Base-by-base conservation (phyloP, 1,140 invertebrate species). In the Pseudomyrmex sp. region DNA sequence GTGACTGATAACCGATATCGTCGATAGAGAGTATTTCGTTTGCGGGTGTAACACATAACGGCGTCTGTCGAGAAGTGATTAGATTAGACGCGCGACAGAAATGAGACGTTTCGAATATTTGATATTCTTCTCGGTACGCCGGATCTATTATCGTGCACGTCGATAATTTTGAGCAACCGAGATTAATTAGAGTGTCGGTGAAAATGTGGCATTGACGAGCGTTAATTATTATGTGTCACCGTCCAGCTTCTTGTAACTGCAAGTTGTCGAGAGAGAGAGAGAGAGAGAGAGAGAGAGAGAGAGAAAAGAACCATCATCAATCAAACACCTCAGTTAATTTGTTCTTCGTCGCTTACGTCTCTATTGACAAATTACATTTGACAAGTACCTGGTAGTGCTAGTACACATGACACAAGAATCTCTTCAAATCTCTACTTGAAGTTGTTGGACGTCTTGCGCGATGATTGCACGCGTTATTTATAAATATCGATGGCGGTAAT, bases 141-240 rank as follows among this genome's bases (percentile, higher is more conserved):
- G n/a, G 48, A 68, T 68, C 74, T 54, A 66, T 54, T 9, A 52
- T 56, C 20, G 26, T 3, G 35, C 44, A 54, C 18, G 13, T 56
- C 76, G 44, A 70, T 59, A 70, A 79, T 70, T 59, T 26, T 15
- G 9, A 46, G 9, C 13, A 35, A 35, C 7, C 35, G 35, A 35
- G 35, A 35, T 35, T 20, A 58, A 58, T 79, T 69, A 58, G 65
- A 69, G 7, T 2, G 10, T n/a, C 35, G 35, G 13, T 69, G 18
- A 35, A 58, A 79, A 58, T 48, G 52, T 20, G 54, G 15, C 20
- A 70, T 70, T 70, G 66, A 70, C 58, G 35, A 80, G 50, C 54
- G 54, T 80, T 59, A 77, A 77, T 48, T 13, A 59, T 13, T 18
- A 35, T 35, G 35, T 35, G 35, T 56, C 18, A 20, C 8, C 48